A percentile compares a stretch with the other conserved stretches of the same genome.
phyloP scores from a whole-genome alignment of 2,797 vertebrate genomes.

The Platalea minor region DNA sequence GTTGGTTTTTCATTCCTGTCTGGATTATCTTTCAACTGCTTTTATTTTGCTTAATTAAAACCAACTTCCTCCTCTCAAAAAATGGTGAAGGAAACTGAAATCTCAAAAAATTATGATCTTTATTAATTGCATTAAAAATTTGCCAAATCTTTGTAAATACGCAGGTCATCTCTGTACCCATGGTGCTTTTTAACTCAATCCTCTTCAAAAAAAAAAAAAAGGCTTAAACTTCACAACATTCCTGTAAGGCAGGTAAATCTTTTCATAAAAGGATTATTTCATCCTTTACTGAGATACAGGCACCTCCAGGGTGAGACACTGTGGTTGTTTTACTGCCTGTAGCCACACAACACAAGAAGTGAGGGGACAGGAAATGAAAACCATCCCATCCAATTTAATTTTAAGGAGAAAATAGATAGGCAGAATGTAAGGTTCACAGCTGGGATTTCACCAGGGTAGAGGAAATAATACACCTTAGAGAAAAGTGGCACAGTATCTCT shows the following conservation, averaged over 20 bases:
- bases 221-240: background rate
- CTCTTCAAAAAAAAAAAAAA: background rate
- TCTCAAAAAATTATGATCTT: background rate
- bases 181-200: background rate
- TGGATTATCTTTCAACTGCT: background rate
- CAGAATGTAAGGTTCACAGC: conserved; percentile 17
- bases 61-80: background rate
- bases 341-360: conserved; percentile 10
- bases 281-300: background rate
- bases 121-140: background rate
- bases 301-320: conserved; percentile 6
- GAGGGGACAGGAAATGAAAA: conserved; percentile 51
- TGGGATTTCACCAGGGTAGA: background rate
- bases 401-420: conserved; percentile 23
- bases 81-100: background rate
- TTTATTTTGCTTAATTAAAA: conserved; percentile 3
- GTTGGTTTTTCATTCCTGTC: background rate
- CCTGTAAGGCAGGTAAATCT: conserved; percentile 21
- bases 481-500: background rate
- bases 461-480: conserved; percentile 12
- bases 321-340: conserved; percentile 20
- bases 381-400: conserved; percentile 53
- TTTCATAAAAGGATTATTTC: conserved; percentile 50
- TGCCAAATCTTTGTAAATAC: background rate
- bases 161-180: background rate